phyloP scores from a whole-genome alignment of 2,888 invertebrate genomes.

The Polyploca ridens region DNA sequence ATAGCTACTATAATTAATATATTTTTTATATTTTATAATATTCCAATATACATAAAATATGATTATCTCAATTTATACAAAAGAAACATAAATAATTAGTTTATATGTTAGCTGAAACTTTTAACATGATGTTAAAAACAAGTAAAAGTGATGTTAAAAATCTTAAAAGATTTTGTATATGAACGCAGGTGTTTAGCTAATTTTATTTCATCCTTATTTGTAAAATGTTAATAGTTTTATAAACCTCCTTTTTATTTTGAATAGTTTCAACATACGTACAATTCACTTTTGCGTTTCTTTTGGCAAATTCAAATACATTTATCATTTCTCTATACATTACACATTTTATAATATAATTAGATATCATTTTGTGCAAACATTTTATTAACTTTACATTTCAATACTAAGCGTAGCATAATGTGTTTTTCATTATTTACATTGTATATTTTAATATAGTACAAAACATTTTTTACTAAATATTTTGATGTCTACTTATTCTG shows the following conservation, averaged over 20 bases:
- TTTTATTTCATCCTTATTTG: neutral
- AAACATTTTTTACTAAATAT: slow-evolving; percentile 70
- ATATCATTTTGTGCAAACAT: slow-evolving; percentile 50
- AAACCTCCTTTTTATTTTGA: neutral
- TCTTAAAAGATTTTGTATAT: neutral
- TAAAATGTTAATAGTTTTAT: neutral
- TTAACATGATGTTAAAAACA: neutral
- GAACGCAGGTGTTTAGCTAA: neutral
- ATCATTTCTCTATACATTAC: slow-evolving; percentile 36
- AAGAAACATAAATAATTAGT: slow-evolving; percentile 8
- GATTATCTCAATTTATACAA: slow-evolving; percentile 27
- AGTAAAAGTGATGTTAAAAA: neutral
- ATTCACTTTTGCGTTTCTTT: slow-evolving; percentile 32
- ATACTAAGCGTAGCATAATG: slow-evolving; percentile 66
- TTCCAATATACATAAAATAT: slow-evolving; percentile 36
- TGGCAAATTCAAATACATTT: slow-evolving; percentile 21
- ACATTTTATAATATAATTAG: slow-evolving; percentile 29
- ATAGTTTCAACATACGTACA: neutral
- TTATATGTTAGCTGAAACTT: neutral
- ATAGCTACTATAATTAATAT: slow-evolving; percentile 20
- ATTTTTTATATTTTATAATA: slow-evolving; percentile 18
- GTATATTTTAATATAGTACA: slow-evolving; percentile 61
- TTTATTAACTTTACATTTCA: slow-evolving; percentile 43
- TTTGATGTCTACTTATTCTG: slow-evolving; percentile 64
- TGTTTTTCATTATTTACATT: slow-evolving; percentile 45